Conservation (phyloP, 2,113 vertebrate species). For the Campylomormyrus tamandua region DNA sequence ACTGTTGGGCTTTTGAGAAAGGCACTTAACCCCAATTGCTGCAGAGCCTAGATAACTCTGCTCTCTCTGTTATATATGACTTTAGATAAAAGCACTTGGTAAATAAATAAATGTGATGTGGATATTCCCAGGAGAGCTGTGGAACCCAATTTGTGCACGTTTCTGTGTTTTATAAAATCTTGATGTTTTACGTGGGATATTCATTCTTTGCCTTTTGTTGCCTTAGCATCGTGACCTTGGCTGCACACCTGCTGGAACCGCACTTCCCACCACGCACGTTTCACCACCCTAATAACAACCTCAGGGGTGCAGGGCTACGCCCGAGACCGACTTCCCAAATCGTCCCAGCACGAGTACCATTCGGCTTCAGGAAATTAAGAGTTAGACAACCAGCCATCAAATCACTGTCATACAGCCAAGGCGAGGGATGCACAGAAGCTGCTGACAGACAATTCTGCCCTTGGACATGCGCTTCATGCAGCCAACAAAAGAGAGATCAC, state of each 20-base stretch:
- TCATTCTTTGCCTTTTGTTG: neutral
- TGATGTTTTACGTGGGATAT: neutral
- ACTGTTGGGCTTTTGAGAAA: neutral
- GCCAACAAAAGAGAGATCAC: neutral
- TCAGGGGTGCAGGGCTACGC: neutral
- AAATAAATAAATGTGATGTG: neutral
- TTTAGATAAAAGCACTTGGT: neutral
- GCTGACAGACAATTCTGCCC: neutral
- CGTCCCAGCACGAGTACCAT: neutral
- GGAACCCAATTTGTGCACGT: neutral
- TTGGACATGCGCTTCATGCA: neutral
- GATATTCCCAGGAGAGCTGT: neutral
- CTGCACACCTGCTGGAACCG: neutral
- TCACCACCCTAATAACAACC: neutral
- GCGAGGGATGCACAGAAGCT: neutral
- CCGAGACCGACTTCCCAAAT: neutral
- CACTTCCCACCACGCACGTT: neutral
- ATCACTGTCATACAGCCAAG: neutral
- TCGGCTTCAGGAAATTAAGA: neutral
- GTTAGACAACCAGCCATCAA: neutral
- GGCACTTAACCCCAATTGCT: neutral
- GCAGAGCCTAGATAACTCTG: neutral
- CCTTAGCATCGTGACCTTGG: neutral
- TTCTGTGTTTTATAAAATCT: neutral
- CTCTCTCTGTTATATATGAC: neutral